phyloP scores from a whole-genome alignment of 37 sponge, comb jelly and placozoan genomes.

The Corticium candelabrum region DNA sequence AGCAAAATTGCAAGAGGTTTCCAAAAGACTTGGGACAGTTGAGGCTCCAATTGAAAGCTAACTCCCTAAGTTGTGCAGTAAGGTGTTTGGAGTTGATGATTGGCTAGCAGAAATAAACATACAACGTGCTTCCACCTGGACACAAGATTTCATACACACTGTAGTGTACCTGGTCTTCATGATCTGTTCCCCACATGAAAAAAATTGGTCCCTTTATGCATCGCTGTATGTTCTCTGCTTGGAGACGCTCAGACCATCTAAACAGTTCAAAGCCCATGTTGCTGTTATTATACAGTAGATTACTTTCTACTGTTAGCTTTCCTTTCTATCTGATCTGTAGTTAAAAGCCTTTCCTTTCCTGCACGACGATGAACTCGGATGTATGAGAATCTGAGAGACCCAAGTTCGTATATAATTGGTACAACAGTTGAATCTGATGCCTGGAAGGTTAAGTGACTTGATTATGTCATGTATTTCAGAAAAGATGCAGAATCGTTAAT shows the following conservation, averaged over 20 bases:
- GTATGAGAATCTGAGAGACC: background rate
- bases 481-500: no score
- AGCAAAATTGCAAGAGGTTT: no score
- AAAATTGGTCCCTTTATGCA: background rate
- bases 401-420: background rate
- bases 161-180: slow-evolving; percentile 3
- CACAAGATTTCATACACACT: no score
- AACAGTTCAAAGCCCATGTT: background rate
- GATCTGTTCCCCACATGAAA: background rate
- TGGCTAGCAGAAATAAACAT: no score
- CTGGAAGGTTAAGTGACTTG: background rate
- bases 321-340: background rate
- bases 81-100: background rate
- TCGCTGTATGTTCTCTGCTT: background rate
- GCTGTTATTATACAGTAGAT: background rate
- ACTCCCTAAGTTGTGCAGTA: background rate
- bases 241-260: background rate
- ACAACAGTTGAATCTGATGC: background rate
- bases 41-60: background rate
- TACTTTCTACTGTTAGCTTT: background rate
- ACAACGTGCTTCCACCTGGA: no score
- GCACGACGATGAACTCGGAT: background rate
- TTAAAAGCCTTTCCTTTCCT: background rate
- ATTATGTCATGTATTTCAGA: no score
- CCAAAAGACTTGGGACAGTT: no score